Base-by-base conservation (phyloP, 2,113 vertebrate genomes). In the Machaerirhynchus nigripectus region DNA sequence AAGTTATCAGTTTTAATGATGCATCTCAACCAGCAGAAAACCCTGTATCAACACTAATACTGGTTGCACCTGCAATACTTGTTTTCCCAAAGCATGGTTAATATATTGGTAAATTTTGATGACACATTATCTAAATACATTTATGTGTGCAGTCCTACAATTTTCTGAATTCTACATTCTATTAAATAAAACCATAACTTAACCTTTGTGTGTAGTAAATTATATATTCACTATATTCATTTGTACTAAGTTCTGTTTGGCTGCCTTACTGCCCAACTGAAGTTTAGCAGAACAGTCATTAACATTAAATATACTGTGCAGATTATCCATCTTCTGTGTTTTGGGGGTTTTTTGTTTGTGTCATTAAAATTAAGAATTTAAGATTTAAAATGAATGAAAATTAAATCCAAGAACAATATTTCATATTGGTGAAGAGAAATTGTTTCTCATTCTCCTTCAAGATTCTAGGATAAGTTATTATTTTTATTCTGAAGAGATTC, bases 311-410 rank as follows among this genome's bases (percentile, higher is more conserved):
- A 55, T 21, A 49, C 4, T 39, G 15, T 2, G 13, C 33, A 64
- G 49, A 64, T 78, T 30, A 69, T 40, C 19, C 11, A 47, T 37
- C 4, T 50, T 50, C 23, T 63, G 20, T 28, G 35, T 20, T 57
- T 57, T 50, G 8, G 7, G 4, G 3, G 0, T 4, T 44, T 13
- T 44, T 10, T 4, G 17, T 47, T 46, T 53, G 15, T 35, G 9
- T 18, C 16, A 40, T 64, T 40, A 75, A 39, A 80, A 63, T 68
- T 13, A 53, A 44, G n/a, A 87, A 69, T 46, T 68, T 53, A 71
- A 68, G 31, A 44, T 73, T 50, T 55, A 8, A 77, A 78, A 42
- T 24, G 2, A 52, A 84, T 47, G 5, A 78, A 63, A 67, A 46
- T 13, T 7, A 87, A 44, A 76, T 46, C 16, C 74, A 90, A 77